Evolutionary conservation across 2,797 vertebrate species (phyloP).

Genomic region (Darevskia nairensis): DNA sequence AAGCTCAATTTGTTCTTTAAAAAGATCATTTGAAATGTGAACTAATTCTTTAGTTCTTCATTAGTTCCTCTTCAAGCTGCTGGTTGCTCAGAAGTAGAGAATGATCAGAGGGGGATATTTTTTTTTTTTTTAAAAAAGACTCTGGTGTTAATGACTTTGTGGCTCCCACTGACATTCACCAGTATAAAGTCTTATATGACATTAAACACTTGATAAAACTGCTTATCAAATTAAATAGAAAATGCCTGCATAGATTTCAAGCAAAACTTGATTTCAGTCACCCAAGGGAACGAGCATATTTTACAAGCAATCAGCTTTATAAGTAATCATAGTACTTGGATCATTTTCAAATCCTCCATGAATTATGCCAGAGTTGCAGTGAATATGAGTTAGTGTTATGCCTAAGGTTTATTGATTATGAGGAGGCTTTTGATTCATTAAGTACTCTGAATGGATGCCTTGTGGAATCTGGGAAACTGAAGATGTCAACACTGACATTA

Average conservation of each 20-base stretch:
- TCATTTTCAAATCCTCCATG: constrained; percentile 19
- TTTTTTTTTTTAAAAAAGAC: too few relatives aligned
- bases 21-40: neutral
- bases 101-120: neutral
- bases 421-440: constrained; percentile 11
- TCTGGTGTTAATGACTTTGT: neutral
- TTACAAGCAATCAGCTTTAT: constrained; percentile 34
- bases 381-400: constrained; percentile 19
- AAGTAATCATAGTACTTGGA: constrained; percentile 27
- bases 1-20: neutral
- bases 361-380: constrained; percentile 16
- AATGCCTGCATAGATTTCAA: neutral
- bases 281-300: constrained; percentile 19
- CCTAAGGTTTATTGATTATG: constrained; percentile 28
- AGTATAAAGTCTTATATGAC: neutral
- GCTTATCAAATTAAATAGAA: constrained; percentile 11
- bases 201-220: constrained; percentile 13
- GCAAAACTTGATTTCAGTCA: constrained; percentile 18
- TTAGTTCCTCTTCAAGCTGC: neutral
- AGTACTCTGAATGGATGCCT: constrained; percentile 14
- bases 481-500: neutral
- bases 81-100: neutral
- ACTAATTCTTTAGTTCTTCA: neutral
- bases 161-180: neutral
- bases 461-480: constrained; percentile 35